Conservation (phyloP, 2,797 vertebrate genomes). For the Trematomus bernacchii region DNA sequence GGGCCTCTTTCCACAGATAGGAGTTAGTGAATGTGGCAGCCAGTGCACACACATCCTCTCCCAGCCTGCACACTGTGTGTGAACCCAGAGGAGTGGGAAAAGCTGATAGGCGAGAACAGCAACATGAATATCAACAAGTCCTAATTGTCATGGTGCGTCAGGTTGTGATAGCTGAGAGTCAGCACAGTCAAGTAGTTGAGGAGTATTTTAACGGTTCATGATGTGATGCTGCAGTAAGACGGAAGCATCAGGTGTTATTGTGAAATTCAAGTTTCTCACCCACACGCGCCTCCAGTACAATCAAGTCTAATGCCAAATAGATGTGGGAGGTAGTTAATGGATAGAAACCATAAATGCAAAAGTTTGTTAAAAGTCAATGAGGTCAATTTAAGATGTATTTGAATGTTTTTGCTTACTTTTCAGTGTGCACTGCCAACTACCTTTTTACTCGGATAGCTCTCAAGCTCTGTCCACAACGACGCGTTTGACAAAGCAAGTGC, state of each 20-base stretch:
- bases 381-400: constrained; percentile 23
- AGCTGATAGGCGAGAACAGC: constrained; percentile 45
- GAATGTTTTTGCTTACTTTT: constrained; percentile 22
- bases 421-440: constrained; percentile 1
- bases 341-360: constrained; percentile 55
- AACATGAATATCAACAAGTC: constrained; percentile 47
- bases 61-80: constrained; percentile 57
- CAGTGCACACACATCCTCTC: constrained; percentile 51
- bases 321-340: constrained; percentile 59
- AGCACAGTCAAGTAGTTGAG: constrained; percentile 20
- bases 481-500: constrained; percentile 7
- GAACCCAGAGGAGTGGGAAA: constrained; percentile 59
- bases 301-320: constrained; percentile 43
- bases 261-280: constrained; percentile 63
- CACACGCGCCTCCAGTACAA: constrained; percentile 52
- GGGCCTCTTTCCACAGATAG: constrained; percentile 52
- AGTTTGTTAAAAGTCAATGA: constrained; percentile 42
- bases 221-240: constrained; percentile 45
- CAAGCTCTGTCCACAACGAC: not conserved
- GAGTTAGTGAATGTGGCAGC: constrained; percentile 63
- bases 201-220: constrained; percentile 31
- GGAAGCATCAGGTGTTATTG: constrained; percentile 72
- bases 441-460: not conserved
- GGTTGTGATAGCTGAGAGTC: constrained; percentile 14
- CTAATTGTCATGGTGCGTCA: constrained; percentile 24